Conservation (phyloP, 2,797 vertebrate genomes). For the Spinus olivaceus region DNA sequence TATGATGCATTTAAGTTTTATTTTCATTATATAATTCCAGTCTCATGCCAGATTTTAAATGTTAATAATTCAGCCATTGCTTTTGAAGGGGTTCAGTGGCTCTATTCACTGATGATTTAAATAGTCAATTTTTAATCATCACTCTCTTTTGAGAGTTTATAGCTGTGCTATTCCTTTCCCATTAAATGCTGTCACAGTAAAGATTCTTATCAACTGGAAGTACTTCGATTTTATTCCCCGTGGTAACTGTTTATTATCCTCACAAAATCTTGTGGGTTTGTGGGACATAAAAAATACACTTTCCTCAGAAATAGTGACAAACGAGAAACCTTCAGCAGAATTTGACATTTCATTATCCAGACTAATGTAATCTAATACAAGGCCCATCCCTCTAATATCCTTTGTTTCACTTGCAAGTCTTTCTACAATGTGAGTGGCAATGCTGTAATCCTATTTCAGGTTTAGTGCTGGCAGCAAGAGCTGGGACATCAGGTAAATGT, state of each 20-base stretch:
- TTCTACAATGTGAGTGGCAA: not conserved
- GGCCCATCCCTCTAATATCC: not conserved
- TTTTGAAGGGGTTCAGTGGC: not conserved
- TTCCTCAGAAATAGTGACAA: not conserved
- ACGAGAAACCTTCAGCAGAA: not conserved
- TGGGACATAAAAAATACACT: not conserved
- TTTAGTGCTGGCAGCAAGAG: not conserved
- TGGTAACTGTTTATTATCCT: not conserved
- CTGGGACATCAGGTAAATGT: conserved; percentile 8
- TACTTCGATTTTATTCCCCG: not conserved
- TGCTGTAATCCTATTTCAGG: conserved; percentile 51
- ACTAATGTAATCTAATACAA: not conserved
- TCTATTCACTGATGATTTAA: not conserved
- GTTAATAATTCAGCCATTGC: not conserved
- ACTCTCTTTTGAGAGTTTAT: not conserved
- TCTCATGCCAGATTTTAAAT: not conserved
- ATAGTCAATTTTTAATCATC: not conserved
- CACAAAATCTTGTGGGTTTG: not conserved
- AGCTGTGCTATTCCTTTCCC: not conserved
- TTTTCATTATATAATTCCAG: not conserved
- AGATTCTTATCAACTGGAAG: not conserved
- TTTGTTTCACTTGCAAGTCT: conserved; percentile 54
- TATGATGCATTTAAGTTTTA: not conserved
- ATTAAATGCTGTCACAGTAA: not conserved
- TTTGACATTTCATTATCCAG: not conserved